Percentiles rank a stretch among this genome's conserved stretches.
Conservation (phyloP, 92 coral and sea anemone species). For the Zoanthus sociatus region DNA sequence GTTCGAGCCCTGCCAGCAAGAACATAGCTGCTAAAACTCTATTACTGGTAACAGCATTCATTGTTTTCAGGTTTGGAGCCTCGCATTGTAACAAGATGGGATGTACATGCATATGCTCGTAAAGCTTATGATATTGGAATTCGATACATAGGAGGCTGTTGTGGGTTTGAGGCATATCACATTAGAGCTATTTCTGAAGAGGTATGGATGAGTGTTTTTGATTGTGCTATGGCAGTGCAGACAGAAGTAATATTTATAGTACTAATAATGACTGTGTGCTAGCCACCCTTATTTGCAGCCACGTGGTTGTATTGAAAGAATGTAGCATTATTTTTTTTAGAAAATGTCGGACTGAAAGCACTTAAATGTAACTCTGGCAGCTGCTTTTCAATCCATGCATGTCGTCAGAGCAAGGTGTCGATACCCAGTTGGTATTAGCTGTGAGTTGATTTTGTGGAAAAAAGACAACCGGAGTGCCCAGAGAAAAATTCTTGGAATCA, state of each 20-base stretch:
- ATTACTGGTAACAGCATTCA: background rate
- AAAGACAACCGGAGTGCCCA: too few species aligned
- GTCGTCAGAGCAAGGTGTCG: too few species aligned
- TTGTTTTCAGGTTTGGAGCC: slow-evolving; percentile 86
- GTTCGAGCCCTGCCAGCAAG: too few species aligned
- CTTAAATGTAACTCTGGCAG: too few species aligned
- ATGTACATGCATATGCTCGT: slow-evolving; percentile 94
- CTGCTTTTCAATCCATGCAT: too few species aligned
- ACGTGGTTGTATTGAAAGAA: too few species aligned
- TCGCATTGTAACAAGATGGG: slow-evolving; percentile 93
- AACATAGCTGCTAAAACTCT: background rate
- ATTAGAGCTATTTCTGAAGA: slow-evolving; percentile 93
- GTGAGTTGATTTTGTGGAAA: too few species aligned
- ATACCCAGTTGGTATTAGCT: too few species aligned
- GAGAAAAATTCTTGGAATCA: too few species aligned
- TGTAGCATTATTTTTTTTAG: too few species aligned
- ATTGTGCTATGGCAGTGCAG: background rate
- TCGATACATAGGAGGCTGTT: slow-evolving; percentile 97
- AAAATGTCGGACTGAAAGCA: too few species aligned
- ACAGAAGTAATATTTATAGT: background rate
- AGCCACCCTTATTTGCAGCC: too few species aligned
- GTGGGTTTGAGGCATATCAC: slow-evolving; percentile 98
- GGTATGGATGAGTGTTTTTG: slow-evolving; percentile 47
- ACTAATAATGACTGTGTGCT: background rate
- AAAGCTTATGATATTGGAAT: slow-evolving; percentile 92